A percentile compares a stretch with the other conserved stretches of the same genome.
Conservation (phyloP, 2,888 invertebrate genomes). For the Rhogogaster chlorosoma region DNA sequence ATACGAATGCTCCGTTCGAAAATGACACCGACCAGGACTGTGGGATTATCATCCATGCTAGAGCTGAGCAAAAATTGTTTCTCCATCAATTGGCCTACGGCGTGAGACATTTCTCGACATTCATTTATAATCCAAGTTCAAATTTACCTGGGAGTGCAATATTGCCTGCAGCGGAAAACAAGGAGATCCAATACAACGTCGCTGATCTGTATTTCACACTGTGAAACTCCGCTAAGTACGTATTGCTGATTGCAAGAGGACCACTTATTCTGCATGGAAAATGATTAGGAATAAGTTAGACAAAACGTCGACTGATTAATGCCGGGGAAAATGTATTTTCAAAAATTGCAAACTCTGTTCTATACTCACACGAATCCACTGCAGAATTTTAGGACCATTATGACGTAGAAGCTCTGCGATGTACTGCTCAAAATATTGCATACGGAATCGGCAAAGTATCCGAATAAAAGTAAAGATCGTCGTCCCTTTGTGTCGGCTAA, state of each 20-base stretch:
- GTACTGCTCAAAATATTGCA: conserved; percentile 83
- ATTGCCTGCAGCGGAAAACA: conserved; percentile 83
- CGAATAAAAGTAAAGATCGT: conserved; percentile 83
- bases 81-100: not conserved
- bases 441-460: conserved; percentile 83
- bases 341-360: not conserved
- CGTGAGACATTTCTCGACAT: not conserved
- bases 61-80: conserved; percentile 15
- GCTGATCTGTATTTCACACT: conserved; percentile 82
- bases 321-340: not conserved
- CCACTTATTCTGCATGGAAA: conserved; percentile 81
- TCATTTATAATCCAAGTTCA: not conserved
- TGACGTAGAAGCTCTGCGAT: conserved; percentile 84
- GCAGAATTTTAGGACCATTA: conserved; percentile 84
- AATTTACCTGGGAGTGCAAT: conserved; percentile 76
- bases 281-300: not conserved
- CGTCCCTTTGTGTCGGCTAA: conserved; percentile 88
- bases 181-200: conserved; percentile 83
- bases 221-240: conserved; percentile 87
- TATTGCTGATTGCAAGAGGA: conserved; percentile 86
- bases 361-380: conserved; percentile 86
- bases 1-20: conserved; percentile 58
- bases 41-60: conserved; percentile 54
- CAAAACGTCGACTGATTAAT: not conserved
- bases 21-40: conserved; percentile 46